A percentile compares a stretch with the other conserved stretches of the same genome.
These are phyloP conservation scores for Agelaius tricolor DNA, from an alignment of 2,113 vertebrate genomes.

Conservation along the genomic window DNA sequence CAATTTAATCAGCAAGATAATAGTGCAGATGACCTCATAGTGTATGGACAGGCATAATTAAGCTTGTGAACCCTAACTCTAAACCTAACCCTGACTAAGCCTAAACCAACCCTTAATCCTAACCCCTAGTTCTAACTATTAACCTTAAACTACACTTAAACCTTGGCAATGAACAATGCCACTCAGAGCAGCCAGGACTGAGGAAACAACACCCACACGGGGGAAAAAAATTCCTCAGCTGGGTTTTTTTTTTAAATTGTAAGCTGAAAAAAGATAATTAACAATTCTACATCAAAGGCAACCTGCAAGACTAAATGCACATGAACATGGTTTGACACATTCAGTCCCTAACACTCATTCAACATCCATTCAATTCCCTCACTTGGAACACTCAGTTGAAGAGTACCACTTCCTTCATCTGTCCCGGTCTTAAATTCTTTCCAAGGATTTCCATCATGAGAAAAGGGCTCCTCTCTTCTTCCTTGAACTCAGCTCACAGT, in stretches of 20 bases:
- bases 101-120: neutral
- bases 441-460: neutral
- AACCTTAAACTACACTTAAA: neutral
- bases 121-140: neutral
- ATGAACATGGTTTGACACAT: neutral
- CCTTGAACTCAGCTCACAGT: neutral
- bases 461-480: neutral
- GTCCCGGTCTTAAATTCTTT: neutral
- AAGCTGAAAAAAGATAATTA: neutral
- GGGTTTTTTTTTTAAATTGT: neutral
- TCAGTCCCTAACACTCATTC: neutral
- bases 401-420: neutral
- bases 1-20: neutral
- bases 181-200: neutral
- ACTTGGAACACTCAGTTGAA: neutral
- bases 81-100: neutral
- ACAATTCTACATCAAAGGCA: neutral
- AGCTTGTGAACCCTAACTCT: neutral
- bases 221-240: too few relatives aligned
- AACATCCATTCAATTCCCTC: neutral
- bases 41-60: neutral
- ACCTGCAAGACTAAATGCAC: neutral
- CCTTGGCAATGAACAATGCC: neutral
- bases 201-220: rapidly evolving
- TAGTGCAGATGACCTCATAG: neutral